These are phyloP conservation scores for Temnothorax rugatulus DNA, from an alignment of 2,888 invertebrate species.

Conservation along the genomic window DNA sequence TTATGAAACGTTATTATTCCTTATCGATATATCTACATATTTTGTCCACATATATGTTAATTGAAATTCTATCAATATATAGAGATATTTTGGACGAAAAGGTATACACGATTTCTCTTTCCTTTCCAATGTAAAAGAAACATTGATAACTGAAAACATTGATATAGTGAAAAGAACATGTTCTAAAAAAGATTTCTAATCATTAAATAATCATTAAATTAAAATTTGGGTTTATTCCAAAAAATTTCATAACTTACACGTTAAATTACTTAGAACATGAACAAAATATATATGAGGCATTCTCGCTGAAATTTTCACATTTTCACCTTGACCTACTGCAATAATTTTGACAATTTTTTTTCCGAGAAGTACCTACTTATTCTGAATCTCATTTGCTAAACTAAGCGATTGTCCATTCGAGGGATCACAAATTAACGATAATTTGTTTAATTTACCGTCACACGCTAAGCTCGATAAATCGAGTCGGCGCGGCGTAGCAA, in stretches of 20 bases:
- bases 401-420: background rate
- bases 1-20: background rate
- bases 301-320: too few species aligned
- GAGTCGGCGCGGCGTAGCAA: background rate
- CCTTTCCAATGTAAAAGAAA: background rate
- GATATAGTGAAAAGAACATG: background rate
- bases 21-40: background rate
- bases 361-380: too few species aligned
- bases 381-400: background rate
- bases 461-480: constrained; percentile 21
- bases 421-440: constrained; percentile 22
- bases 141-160: background rate
- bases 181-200: background rate
- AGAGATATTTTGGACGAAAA: background rate
- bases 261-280: background rate
- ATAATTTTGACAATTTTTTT: too few species aligned
- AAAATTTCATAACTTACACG: background rate
- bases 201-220: background rate
- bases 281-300: background rate
- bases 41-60: background rate
- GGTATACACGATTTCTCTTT: background rate
- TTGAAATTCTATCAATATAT: background rate
- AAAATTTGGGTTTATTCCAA: background rate
- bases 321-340: too few species aligned
- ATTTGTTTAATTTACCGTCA: constrained; percentile 43